Conservation (phyloP, 2,888 invertebrate genomes). For the Panopea generosa region DNA sequence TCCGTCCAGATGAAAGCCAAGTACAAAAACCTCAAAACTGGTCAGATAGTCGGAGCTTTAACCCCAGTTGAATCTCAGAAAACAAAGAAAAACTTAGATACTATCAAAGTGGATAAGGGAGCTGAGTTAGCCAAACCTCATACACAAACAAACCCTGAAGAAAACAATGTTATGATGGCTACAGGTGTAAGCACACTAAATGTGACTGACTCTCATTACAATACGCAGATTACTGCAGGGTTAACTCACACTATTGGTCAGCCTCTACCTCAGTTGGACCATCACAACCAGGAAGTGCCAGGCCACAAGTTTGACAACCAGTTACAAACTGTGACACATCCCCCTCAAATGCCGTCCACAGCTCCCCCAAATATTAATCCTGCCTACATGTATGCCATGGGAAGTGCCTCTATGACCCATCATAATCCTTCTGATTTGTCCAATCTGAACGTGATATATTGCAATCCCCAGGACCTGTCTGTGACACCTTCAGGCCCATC, state of each 20-base stretch:
- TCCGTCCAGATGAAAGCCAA: conserved; percentile 51
- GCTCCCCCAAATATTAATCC: background rate
- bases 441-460: background rate
- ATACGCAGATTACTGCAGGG: too few relatives aligned
- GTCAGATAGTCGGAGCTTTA: conserved; percentile 31
- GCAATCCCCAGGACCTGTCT: background rate
- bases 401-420: background rate
- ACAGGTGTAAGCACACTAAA: too few relatives aligned
- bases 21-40: conserved; percentile 45
- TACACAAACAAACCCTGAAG: too few relatives aligned
- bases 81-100: background rate
- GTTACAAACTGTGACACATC: background rate
- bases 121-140: too few relatives aligned
- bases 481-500: background rate
- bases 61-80: background rate
- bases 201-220: too few relatives aligned
- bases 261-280: too few relatives aligned
- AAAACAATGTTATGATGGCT: too few relatives aligned
- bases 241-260: too few relatives aligned
- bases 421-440: background rate
- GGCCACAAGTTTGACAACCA: too few relatives aligned
- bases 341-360: background rate
- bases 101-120: background rate
- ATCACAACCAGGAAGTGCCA: too few relatives aligned
- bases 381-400: conserved; percentile 1